Evolutionary conservation across 2,888 invertebrate species (phyloP).

Genomic region (Myopa testacea): DNA sequence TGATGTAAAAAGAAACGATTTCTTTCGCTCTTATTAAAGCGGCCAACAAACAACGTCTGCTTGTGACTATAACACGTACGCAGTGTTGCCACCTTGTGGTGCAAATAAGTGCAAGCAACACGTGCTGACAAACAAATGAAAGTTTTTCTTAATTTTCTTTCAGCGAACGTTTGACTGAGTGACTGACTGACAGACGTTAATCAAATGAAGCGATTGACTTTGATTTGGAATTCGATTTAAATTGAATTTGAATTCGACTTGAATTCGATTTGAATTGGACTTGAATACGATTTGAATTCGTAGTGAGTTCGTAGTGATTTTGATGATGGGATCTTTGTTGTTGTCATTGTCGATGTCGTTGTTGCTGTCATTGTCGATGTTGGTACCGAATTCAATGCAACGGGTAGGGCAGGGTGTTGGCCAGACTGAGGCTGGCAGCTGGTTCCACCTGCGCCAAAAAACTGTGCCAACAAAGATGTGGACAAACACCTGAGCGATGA

Average conservation of each 20-base stretch:
- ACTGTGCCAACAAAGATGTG: no score
- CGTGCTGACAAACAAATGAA: constrained; percentile 9
- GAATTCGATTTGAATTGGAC: background rate
- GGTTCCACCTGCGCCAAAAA: no score
- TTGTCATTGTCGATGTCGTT: background rate
- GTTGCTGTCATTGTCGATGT: background rate
- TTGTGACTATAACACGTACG: background rate
- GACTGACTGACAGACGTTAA: background rate
- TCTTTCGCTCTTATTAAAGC: no score
- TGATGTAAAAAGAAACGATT: no score
- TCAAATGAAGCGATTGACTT: background rate
- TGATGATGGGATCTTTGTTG: background rate
- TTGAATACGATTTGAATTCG: background rate
- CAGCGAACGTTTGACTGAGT: background rate
- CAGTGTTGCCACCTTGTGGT: constrained; percentile 11
- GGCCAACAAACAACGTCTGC: background rate
- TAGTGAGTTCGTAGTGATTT: background rate
- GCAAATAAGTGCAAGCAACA: constrained; percentile 8
- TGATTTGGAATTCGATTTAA: background rate
- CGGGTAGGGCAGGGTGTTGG: background rate
- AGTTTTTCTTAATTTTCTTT: background rate
- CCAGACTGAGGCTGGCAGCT: background rate
- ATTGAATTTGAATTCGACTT: background rate
- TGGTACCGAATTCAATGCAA: no score
- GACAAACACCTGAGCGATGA: no score